Evolutionary conservation across 2,888 invertebrate genomes (phyloP).

Genomic region (Drosophila ustulata): DNA sequence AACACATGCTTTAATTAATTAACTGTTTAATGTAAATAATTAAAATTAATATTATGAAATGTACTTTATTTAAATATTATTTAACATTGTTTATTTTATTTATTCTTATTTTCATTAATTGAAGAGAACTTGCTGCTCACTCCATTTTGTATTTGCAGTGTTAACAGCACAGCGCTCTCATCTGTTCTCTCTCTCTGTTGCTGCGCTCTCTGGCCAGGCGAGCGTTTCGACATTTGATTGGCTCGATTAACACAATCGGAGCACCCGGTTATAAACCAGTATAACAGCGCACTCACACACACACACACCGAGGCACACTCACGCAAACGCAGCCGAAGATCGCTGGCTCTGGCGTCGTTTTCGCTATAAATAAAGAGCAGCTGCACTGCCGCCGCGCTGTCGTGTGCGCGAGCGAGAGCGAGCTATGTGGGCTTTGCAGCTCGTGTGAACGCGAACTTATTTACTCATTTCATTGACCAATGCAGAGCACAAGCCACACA

Average conservation of each 20-base stretch:
- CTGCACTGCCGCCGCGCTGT: slow-evolving; percentile 19
- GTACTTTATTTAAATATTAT: not conserved
- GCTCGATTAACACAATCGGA: slow-evolving; percentile 83
- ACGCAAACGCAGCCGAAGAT: slow-evolving; percentile 35
- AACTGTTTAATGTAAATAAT: not conserved
- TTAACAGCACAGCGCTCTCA: slow-evolving; percentile 38
- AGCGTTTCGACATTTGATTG: slow-evolving; percentile 80
- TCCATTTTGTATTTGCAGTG: slow-evolving; percentile 60
- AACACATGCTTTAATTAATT: not conserved
- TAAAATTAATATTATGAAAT: not conserved
- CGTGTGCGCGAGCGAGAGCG: slow-evolving; percentile 55
- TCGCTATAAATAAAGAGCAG: slow-evolving; percentile 65
- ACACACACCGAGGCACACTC: slow-evolving; percentile 4
- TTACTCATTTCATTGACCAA: slow-evolving; percentile 83
- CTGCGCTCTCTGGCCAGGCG: slow-evolving; percentile 28
- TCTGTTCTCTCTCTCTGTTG: slow-evolving; percentile 20
- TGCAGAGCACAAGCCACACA: slow-evolving; percentile 76
- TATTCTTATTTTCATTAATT: no score
- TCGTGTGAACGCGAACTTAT: slow-evolving; percentile 69
- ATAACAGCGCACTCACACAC: slow-evolving; percentile 54
- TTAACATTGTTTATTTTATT: not conserved
- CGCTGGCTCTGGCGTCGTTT: slow-evolving; percentile 49
- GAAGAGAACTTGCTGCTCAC: slow-evolving; percentile 26
- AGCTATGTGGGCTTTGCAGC: slow-evolving; percentile 48
- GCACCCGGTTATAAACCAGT: slow-evolving; percentile 80